Percentiles rank a stretch among this genome's conserved stretches.
Evolutionary conservation across 2,113 vertebrate species (phyloP).

Genomic region (Misgurnus anguillicaudatus): DNA sequence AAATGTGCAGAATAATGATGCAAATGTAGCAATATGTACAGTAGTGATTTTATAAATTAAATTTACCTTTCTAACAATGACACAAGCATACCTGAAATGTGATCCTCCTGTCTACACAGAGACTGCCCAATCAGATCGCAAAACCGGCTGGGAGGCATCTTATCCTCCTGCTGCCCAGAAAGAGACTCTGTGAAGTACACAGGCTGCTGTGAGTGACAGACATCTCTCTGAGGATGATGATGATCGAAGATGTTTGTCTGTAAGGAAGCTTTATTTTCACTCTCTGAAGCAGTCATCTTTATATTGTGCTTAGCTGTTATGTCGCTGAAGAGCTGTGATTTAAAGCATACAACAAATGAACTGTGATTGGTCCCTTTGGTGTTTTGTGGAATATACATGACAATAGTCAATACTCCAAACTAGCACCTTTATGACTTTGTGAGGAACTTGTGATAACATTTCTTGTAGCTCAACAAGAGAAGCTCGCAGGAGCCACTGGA

Average conservation of each 20-base stretch:
- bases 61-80: too few species aligned
- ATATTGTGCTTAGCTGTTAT: slow-evolving; percentile 74
- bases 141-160: slow-evolving; percentile 5
- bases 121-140: not conserved
- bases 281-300: slow-evolving; percentile 51
- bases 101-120: not conserved
- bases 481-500: slow-evolving; percentile 81
- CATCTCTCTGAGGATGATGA: not conserved
- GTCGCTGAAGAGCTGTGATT: slow-evolving; percentile 83
- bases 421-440: slow-evolving; percentile 87
- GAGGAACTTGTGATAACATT: slow-evolving; percentile 84
- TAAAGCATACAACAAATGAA: not conserved
- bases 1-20: too few species aligned
- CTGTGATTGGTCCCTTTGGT: too few species aligned
- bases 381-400: too few species aligned
- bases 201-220: not conserved
- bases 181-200: not conserved
- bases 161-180: not conserved
- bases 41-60: too few species aligned
- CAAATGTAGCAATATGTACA: too few species aligned
- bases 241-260: slow-evolving; percentile 42
- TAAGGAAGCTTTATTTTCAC: slow-evolving; percentile 32
- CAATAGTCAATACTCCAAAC: too few species aligned
- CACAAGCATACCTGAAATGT: not conserved
- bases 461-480: slow-evolving; percentile 77